Conservation (phyloP, 2,797 vertebrate species). For the Pseudocheirus occidentalis region DNA sequence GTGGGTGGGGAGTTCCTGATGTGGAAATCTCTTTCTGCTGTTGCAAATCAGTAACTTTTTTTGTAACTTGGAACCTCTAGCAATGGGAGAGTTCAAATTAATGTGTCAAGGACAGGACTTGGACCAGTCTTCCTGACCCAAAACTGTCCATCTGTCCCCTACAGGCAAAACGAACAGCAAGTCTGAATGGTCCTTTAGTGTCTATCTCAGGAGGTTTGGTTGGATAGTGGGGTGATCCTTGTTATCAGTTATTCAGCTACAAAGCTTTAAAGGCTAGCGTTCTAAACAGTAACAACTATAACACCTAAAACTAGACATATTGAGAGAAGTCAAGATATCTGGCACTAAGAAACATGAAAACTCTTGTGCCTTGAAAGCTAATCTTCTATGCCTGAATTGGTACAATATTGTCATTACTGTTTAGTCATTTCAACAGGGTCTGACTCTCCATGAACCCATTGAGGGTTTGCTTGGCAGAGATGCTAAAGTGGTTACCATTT, state of each 20-base stretch:
- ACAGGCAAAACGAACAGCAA: not conserved
- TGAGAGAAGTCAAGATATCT: not conserved
- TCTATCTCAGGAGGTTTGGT: not conserved
- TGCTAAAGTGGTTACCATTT: not conserved
- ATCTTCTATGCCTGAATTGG: not conserved
- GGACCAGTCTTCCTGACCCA: not conserved
- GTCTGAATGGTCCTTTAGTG: not conserved
- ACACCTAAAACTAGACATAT: not conserved
- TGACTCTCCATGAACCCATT: not conserved
- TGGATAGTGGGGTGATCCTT: not conserved
- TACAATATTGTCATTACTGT: not conserved
- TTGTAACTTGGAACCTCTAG: not conserved
- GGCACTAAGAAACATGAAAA: not conserved
- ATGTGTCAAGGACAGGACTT: not conserved
- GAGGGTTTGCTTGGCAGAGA: not conserved
- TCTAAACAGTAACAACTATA: not conserved
- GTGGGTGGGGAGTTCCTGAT: not conserved
- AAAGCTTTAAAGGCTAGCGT: not conserved
- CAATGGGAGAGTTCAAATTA: not conserved
- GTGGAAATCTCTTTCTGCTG: not conserved
- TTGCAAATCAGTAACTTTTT: not conserved
- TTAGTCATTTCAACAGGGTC: too few relatives aligned
- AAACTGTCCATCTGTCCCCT: not conserved
- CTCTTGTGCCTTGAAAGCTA: not conserved
- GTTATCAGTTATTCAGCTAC: not conserved